Evolutionary conservation across 2,113 vertebrate species (phyloP).

Genomic region (Protobothrops flavoviridis): DNA sequence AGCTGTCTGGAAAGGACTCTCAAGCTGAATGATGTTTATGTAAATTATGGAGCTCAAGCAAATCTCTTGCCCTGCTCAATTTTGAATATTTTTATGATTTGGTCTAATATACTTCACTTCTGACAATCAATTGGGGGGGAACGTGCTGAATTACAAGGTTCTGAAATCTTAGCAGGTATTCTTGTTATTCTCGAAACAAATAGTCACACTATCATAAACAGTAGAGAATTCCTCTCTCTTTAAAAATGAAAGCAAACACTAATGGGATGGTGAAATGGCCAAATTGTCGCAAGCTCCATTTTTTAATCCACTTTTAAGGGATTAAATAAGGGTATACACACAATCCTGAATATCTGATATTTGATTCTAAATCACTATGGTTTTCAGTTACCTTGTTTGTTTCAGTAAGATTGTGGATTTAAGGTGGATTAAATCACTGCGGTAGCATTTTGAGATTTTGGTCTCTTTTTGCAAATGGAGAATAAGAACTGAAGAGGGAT

Average conservation of each 20-base stretch:
- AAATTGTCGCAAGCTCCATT: background rate
- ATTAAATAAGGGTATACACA: background rate
- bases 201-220: background rate
- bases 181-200: background rate
- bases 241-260: background rate
- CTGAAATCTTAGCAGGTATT: background rate
- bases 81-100: background rate
- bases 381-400: background rate
- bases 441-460: background rate
- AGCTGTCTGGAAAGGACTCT: background rate
- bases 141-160: background rate
- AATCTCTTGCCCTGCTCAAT: background rate
- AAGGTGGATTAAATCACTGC: background rate
- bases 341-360: background rate
- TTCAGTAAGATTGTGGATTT: background rate
- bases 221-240: background rate
- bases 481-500: background rate
- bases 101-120: background rate
- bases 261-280: background rate
- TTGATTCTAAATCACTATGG: background rate
- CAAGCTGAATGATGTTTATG: background rate
- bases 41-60: background rate
- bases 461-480: background rate
- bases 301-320: background rate
- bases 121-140: background rate